Base-by-base conservation (phyloP, 2,113 vertebrate genomes). In the Anguilla rostrata region DNA sequence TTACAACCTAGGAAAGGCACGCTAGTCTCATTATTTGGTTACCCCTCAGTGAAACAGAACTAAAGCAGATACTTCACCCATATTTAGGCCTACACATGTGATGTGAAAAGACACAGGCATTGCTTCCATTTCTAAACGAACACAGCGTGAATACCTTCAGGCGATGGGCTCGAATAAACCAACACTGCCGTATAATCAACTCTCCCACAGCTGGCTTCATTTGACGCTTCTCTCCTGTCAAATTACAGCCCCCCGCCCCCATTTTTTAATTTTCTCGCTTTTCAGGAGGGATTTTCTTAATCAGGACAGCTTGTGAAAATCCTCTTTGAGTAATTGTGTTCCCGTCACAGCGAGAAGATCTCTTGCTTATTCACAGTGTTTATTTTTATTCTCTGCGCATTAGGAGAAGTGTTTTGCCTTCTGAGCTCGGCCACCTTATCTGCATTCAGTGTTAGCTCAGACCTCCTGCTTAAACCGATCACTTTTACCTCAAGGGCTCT, bases 241-340 rank as follows among this genome's bases (percentile, higher is more conserved):
- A 75, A 75, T 75, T 75, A 75, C 71, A 75, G n/a, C 71, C 60
- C 60, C 22, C 60, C 71, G 2, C 71, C 71, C 71, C 71, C 5
- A 75, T 16, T 78, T 84, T 49, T 83, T 85, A 78, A n/a, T 34
- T 78, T 85, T 66, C 57, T 84, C 40, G 22, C 83, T 49, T 46
- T 71, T 78, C 84, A 75, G 40, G 39, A 18, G 84, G 41, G 66
- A 85, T 43, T 53, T 34, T 78, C 66, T 78, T 75, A 41, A 85
- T 75, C 84, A 78, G 66, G 40, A 78, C 43, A 85, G 41, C 39
- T 78, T 78, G 66, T 29, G 43, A 85, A 78, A 85, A 78, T 63
- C 84, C 41, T 43, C 66, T 49, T 85, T 78, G 43, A 57, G 75
- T 57, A 56, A 41, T 60, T 56, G 18, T 39, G 16, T 60, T 66